Evolutionary conservation across 2,797 vertebrate species (phyloP).

Genomic region (Glyptemys insculpta): DNA sequence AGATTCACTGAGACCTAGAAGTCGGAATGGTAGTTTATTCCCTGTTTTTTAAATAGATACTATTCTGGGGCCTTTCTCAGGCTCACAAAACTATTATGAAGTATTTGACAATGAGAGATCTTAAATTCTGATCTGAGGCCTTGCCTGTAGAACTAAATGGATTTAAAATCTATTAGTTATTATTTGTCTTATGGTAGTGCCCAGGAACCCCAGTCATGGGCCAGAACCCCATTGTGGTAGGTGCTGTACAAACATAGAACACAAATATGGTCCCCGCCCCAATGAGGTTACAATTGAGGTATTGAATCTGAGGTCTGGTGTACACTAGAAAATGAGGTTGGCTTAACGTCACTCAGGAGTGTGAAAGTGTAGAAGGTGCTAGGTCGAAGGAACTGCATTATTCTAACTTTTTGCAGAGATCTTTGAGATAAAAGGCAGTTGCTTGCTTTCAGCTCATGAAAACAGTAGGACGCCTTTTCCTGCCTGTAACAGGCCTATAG

Average conservation of each 20-base stretch:
- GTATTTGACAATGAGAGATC: not conserved
- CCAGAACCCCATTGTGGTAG: not conserved
- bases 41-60: not conserved
- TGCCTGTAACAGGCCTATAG: not conserved
- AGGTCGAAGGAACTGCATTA: not conserved
- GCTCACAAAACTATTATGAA: not conserved
- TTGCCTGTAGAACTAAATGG: not conserved
- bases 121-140: not conserved
- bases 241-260: not conserved
- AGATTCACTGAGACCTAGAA: not conserved
- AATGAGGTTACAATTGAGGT: not conserved
- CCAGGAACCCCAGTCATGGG: not conserved
- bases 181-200: not conserved
- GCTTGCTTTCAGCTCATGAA: constrained; percentile 66
- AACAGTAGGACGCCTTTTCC: constrained; percentile 49
- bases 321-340: not conserved
- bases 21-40: not conserved
- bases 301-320: not conserved
- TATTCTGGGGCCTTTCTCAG: not conserved
- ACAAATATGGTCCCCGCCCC: not conserved
- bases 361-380: not conserved
- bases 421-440: constrained; percentile 69
- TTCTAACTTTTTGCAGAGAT: constrained; percentile 58
- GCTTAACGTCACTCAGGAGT: not conserved
- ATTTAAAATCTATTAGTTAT: not conserved